phyloP scores from a whole-genome alignment of 2,797 vertebrate species.

The Coreius guichenoti region DNA sequence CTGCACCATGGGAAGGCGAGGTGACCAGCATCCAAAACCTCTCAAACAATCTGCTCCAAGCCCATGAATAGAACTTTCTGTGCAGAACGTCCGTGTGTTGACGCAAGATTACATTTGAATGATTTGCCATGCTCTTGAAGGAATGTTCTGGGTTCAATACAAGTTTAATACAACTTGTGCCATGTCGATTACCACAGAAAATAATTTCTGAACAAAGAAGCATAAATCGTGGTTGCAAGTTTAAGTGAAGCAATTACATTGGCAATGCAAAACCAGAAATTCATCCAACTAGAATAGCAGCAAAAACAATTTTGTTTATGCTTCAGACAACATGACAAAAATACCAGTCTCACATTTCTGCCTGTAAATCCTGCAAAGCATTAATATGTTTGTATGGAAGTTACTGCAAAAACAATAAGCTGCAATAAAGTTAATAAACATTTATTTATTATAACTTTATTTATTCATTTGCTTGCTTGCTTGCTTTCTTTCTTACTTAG shows the following conservation, averaged over 20 bases:
- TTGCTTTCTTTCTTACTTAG: not conserved
- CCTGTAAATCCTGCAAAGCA: not conserved
- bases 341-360: not conserved
- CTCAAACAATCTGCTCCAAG: constrained; percentile 44
- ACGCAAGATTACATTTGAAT: constrained; percentile 27
- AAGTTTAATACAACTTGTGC: not conserved
- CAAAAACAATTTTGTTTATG: not conserved
- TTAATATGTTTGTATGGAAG: not conserved
- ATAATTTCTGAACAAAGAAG: constrained; percentile 13
- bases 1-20: constrained; percentile 33
- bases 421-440: not conserved
- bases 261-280: not conserved
- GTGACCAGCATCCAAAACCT: constrained; percentile 38
- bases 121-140: constrained; percentile 19
- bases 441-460: not conserved
- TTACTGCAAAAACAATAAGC: not conserved
- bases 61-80: constrained; percentile 35
- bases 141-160: constrained; percentile 16
- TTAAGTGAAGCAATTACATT: constrained; percentile 11
- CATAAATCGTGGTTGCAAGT: constrained; percentile 15
- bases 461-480: not conserved
- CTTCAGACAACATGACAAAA: not conserved
- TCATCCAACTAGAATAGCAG: not conserved
- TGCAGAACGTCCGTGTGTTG: constrained; percentile 27
- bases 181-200: constrained; percentile 26